phyloP scores from a whole-genome alignment of 2,113 vertebrate species.

The Sander lucioperca region DNA sequence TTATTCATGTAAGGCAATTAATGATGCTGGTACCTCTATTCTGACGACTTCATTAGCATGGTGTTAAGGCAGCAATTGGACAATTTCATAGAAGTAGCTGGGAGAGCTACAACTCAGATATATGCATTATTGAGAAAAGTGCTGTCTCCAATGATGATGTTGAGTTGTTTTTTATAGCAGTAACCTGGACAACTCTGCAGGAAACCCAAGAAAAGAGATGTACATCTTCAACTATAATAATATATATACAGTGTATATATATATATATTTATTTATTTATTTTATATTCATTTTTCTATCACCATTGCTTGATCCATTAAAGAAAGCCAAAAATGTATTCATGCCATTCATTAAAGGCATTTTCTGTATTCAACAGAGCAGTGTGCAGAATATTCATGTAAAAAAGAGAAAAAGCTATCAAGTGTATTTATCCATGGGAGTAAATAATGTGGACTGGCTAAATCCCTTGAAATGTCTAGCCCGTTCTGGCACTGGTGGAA shows the following conservation, averaged over 20 bases:
- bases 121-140: slow-evolving; percentile 55
- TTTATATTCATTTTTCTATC: not conserved
- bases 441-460: slow-evolving; percentile 59
- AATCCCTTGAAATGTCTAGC: slow-evolving; percentile 49
- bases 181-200: slow-evolving; percentile 22
- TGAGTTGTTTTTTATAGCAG: not conserved
- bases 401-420: slow-evolving; percentile 45
- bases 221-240: slow-evolving; percentile 5
- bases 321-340: not conserved
- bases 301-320: slow-evolving; percentile 4
- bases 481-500: slow-evolving; percentile 54
- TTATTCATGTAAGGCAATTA: slow-evolving; percentile 83
- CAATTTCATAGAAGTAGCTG: slow-evolving; percentile 53
- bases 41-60: slow-evolving; percentile 76
- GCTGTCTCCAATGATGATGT: slow-evolving; percentile 27
- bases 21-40: slow-evolving; percentile 70
- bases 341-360: not conserved
- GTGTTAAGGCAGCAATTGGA: slow-evolving; percentile 53
- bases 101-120: slow-evolving; percentile 16
- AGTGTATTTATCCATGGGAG: slow-evolving; percentile 50
- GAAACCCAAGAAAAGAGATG: slow-evolving; percentile 9
- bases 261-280: too few species aligned
- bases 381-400: slow-evolving; percentile 36
- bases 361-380: slow-evolving; percentile 39
- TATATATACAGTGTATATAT: too few species aligned